Base-by-base conservation (phyloP, 2,797 vertebrate species). In the Coccyzus lansbergi region DNA sequence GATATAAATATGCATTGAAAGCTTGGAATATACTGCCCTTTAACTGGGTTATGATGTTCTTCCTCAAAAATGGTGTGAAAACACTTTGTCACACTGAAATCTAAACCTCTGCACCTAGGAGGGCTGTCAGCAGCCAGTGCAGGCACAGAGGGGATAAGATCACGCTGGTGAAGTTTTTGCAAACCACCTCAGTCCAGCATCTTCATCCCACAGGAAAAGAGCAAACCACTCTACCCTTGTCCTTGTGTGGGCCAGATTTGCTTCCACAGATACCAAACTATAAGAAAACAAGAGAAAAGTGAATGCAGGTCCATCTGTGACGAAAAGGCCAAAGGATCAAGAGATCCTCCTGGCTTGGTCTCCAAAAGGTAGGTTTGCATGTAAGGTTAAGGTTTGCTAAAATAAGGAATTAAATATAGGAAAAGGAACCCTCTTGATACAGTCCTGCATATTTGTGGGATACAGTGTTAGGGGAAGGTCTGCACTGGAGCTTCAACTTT, bases 31-130 rank as follows among this genome's bases (percentile, higher is more conserved):
- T 29, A 15, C 86, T 94, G 93, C 83, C 93, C 93, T 94, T 94
- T 88, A 94, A 94, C 86, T 96, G 88, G 95, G 95, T 96, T 96
- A 84, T 33, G 88, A 93, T 92, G 94, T 94, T 95, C 92, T 88
- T 90, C 71, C 72, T 87, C 55, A 71, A 38, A 53, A 83, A 89
- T 78, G 65, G 83, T 94, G 95, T 83, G 94, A 96, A 96, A 95
- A 92, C 83, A 91, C 72, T 91, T 83, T 91, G 83, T 95, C 95
- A 81, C 85, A 49, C 63, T 86, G 91, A 82, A 92, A 94, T 88
- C 81, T 49, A 72, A 91, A 93, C 85, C 46, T 2, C 87, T 93
- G 94, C 85, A 79, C 63, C 91, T 78, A 71, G 72, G 65, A 88
- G 76, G 28, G 58, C 83, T 85, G 58, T 94, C 83, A 88, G 87